Percentiles rank a stretch among this genome's conserved stretches.
phyloP scores from a whole-genome alignment of 64 coral and sea anemone species.

The Acropora yongei region DNA sequence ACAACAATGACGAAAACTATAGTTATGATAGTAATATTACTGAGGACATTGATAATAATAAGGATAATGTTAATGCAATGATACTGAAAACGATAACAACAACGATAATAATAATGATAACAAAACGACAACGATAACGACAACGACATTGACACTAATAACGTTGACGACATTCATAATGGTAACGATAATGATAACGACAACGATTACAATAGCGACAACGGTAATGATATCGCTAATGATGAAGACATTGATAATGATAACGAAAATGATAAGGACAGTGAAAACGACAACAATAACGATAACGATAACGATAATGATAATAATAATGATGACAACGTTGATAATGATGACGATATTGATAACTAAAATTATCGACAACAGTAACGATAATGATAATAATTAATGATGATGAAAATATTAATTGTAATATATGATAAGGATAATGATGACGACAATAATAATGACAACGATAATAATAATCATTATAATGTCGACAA shows the following conservation, averaged over 20 bases:
- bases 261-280: neutral
- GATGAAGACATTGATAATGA: neutral
- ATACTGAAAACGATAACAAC: neutral
- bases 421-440: neutral
- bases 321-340: neutral
- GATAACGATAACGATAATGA: neutral
- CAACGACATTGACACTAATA: neutral
- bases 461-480: constrained; percentile 1
- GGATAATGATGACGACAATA: neutral
- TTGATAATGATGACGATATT: neutral
- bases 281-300: neutral
- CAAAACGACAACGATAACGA: neutral
- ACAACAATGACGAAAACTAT: neutral
- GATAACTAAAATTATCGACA: neutral
- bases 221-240: neutral
- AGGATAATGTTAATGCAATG: neutral
- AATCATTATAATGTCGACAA: constrained; percentile 1
- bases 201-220: neutral
- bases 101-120: neutral
- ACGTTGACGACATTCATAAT: neutral
- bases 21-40: neutral
- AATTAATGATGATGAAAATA: neutral
- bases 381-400: neutral
- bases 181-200: neutral
- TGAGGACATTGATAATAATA: neutral